Evolutionary conservation across 2,797 vertebrate genomes (phyloP), one percentile per base, ranked within the genome.

Genomic region (Gallinago nigripennis): DNA sequence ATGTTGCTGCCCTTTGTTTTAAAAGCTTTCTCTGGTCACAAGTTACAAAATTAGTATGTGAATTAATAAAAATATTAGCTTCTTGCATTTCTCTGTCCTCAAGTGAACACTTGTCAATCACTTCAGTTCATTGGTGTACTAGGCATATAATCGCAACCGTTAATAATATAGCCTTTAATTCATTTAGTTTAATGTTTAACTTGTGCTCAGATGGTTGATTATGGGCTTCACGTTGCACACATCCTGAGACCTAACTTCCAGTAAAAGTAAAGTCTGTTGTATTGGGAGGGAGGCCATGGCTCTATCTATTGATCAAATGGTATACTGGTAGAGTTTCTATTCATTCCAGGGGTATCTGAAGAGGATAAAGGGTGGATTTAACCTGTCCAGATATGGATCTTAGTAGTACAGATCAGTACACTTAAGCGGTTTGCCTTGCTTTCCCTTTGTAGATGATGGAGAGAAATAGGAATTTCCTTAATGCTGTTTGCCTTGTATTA

Each of bases 51-150:
- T 77, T 80, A 96, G 76, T 77, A 68, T 37, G 85, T 51, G 86
- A 93, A 92, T 92, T 92, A 87, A 25, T 80, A 58, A 72, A 86
- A 84, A 80, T 61, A 61, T 57, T 87, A 8, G 14, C 91, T 97
- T 96, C 95, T 88, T 96, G 88, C 64, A 43, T 95, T 93, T 94
- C 76, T 77, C 83, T 75, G 41, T 95, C 58, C 71, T 93, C 70
- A 51, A 6, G 85, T 91, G 70, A 79, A 68, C 1, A 1, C 71
- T 72, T 92, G 84, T 96, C 90, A 78, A 45, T 96, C 94, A 82
- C 69, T 79, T 57, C 82, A 91, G 63, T 78, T 71, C 75, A 94
- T 86, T 50, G 75, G 80, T 86, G 78, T 89, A 71, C 76, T 86
- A 93, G 86, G 53, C 65, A 31, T 81, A 93, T 94, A 65, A 93